phyloP scores from a whole-genome alignment of 2,888 invertebrate species.

The Chorisops tibialis region DNA sequence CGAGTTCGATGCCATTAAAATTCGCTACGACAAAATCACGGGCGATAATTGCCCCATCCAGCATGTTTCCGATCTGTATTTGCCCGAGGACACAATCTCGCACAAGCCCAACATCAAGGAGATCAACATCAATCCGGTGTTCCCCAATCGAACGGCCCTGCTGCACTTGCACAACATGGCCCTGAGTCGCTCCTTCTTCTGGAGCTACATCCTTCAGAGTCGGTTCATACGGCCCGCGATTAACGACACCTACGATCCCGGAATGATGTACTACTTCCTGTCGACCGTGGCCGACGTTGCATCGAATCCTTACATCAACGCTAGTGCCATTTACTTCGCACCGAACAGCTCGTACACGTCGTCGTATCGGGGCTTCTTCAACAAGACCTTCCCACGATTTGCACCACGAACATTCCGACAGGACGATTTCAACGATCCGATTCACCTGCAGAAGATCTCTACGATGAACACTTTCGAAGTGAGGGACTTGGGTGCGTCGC shows the following conservation, averaged over 20 bases:
- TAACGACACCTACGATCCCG: conserved; percentile 92
- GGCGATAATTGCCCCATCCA: conserved; percentile 87
- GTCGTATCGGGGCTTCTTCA: conserved; percentile 92
- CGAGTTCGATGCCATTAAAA: conserved; percentile 82
- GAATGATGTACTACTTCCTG: conserved; percentile 96
- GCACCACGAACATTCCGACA: conserved; percentile 88
- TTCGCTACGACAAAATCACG: conserved; percentile 77
- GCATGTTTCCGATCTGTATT: conserved; percentile 76
- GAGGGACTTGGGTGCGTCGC: conserved; percentile 81
- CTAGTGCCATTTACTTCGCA: conserved; percentile 90
- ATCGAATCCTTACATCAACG: conserved; percentile 85
- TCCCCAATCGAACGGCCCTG: conserved; percentile 89
- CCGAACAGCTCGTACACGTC: conserved; percentile 93
- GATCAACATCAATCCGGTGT: conserved; percentile 89
- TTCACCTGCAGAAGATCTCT: conserved; percentile 90
- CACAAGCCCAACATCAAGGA: conserved; percentile 92
- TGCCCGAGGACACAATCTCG: conserved; percentile 81
- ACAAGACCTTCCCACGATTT: conserved; percentile 90
- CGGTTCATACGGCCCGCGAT: conserved; percentile 85
- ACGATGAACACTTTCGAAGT: conserved; percentile 89
- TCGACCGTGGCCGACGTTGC: conserved; percentile 94
- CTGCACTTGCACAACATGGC: conserved; percentile 95
- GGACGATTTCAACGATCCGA: conserved; percentile 94
- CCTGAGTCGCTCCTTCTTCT: conserved; percentile 91
- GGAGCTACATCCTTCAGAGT: conserved; percentile 90